Evolutionary conservation across 1,140 invertebrate species (phyloP).

Genomic region (Papilio xuthus): DNA sequence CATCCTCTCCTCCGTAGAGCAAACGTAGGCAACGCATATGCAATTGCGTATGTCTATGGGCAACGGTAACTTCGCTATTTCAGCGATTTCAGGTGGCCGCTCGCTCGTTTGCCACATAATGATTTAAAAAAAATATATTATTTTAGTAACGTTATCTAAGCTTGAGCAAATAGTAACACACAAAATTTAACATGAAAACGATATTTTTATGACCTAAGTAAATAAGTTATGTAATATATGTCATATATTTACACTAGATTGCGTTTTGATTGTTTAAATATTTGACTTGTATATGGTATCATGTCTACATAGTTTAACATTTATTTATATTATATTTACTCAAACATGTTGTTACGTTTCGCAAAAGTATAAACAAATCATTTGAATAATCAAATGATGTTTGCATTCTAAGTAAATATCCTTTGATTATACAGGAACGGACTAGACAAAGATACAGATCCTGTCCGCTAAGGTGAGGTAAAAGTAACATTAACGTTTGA

Average conservation of each 20-base stretch:
- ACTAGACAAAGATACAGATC: too few species aligned
- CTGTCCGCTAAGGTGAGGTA: too few species aligned
- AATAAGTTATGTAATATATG: background rate
- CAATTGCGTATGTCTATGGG: too few species aligned
- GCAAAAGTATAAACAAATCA: background rate
- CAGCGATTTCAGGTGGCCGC: too few species aligned
- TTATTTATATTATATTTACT: background rate
- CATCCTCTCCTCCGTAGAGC: too few species aligned
- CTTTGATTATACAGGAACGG: too few species aligned
- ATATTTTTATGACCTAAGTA: background rate
- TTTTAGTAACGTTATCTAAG: too few species aligned
- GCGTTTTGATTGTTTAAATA: background rate
- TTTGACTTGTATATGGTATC: background rate
- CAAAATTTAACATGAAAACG: background rate
- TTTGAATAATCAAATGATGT: constrained; percentile 2
- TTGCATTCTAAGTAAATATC: background rate
- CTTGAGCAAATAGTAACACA: background rate
- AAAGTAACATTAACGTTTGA: too few species aligned
- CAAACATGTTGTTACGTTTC: background rate
- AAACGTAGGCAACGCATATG: too few species aligned
- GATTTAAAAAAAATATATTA: too few species aligned
- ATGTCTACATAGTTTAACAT: background rate
- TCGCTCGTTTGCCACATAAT: too few species aligned
- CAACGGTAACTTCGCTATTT: too few species aligned
- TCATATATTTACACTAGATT: background rate